Base-by-base conservation (phyloP, 1,140 invertebrate species). In the Scaptodrosophila lebanonensis region DNA sequence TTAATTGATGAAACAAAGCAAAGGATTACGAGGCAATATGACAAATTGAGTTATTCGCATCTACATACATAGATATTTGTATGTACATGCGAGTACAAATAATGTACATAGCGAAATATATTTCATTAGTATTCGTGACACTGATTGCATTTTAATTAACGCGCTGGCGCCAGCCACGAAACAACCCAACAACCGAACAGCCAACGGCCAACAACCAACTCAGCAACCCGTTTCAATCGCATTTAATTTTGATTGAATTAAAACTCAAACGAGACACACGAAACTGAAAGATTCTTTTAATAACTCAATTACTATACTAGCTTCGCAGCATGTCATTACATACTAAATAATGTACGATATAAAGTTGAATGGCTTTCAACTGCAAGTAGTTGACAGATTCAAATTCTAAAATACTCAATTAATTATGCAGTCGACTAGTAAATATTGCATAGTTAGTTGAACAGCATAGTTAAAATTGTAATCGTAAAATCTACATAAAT, bases 121-220 rank as follows among this genome's bases (percentile, higher is more conserved):
- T 69, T 70, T 75, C 65, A 75, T 75, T 75, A 76, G 70, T 75
- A 76, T 75, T 66, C 71, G 71, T 61, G 64, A 76, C 70, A 47
- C 66, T 76, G 71, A 76, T 75, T 75, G 71, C 71, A 75, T 76
- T 75, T 75, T 76, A 75, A 75, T 76, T 76, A 75, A 75, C 71
- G 29, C 53, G n/a, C n/a, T n/a, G 60, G 71, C 71, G 71, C 70
- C 70, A 73, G 48, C 49, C 65, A 47, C 51, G 56, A 54, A 59
- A 29, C 53, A 35, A 22, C 12, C 39, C 61, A n/a, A 22, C 49
- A 27, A 25, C 38, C 12, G 1, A 1, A 15, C 45, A 22, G n/a
- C 7, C 13, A 20, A 11, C 17, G 6, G 3, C 2, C 17, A 30
- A 22, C 30, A 17, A n/a, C n/a, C n/a, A 29, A 30, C 5, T 15